Evolutionary conservation across 2,113 vertebrate genomes (phyloP).

Genomic region (Oceanodroma tethys): DNA sequence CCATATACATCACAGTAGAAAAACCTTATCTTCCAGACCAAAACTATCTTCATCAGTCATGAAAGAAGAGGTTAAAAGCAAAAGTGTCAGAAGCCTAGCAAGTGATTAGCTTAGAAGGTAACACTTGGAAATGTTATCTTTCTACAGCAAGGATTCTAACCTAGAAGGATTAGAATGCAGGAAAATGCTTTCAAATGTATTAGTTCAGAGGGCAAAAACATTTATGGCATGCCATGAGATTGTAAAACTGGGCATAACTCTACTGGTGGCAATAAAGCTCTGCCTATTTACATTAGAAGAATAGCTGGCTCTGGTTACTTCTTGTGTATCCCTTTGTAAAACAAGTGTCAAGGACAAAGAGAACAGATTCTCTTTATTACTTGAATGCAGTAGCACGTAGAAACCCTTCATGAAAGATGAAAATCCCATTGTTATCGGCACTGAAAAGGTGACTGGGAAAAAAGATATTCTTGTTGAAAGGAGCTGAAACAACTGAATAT

Average conservation of each 20-base stretch:
- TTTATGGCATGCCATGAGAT: background rate
- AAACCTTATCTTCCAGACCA: slow-evolving; percentile 18
- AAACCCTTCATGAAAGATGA: background rate
- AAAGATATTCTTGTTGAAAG: background rate
- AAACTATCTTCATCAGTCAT: background rate
- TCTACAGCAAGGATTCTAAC: background rate
- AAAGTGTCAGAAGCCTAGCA: background rate
- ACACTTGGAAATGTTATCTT: background rate
- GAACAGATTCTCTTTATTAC: background rate
- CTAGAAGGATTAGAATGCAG: background rate
- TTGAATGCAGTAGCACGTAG: background rate
- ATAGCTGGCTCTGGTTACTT: background rate
- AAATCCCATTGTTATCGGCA: background rate
- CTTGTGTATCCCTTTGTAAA: background rate
- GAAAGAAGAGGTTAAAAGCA: background rate
- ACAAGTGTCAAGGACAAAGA: slow-evolving; percentile 6
- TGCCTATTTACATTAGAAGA: background rate
- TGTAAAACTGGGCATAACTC: slow-evolving; percentile 2
- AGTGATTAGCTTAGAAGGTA: background rate
- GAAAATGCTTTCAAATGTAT: background rate
- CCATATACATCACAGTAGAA: background rate
- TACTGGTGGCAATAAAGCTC: background rate
- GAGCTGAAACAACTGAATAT: background rate
- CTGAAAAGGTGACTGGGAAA: background rate
- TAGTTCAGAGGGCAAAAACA: slow-evolving; percentile 4